Conservation (phyloP, 2,113 vertebrate genomes). For the Emydocephalus ijimae region DNA sequence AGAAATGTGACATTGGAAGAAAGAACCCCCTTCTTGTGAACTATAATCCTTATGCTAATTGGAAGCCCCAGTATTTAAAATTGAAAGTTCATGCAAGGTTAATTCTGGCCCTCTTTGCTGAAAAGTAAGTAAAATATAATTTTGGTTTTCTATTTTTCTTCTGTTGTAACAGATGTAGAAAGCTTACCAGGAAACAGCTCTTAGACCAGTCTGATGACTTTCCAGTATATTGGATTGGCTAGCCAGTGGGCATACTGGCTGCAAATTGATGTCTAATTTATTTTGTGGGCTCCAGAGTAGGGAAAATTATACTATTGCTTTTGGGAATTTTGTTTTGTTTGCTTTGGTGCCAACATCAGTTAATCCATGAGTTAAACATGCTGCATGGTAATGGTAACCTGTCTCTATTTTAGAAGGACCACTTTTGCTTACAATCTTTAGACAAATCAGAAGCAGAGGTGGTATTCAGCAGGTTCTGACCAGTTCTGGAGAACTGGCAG, state of each 20-base stretch:
- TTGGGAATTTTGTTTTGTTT: background rate
- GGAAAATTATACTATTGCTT: background rate
- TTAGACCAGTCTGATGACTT: background rate
- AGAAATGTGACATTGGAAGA: background rate
- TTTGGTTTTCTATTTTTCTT: background rate
- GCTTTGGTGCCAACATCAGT: background rate
- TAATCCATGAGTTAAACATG: background rate
- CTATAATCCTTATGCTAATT: background rate
- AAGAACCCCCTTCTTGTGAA: no score
- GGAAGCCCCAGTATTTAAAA: background rate
- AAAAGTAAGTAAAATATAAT: background rate
- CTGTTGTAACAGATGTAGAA: background rate
- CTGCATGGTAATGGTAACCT: background rate
- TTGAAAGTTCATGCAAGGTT: background rate
- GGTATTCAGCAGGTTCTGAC: no score
- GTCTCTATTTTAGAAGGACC: background rate
- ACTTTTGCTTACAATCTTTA: background rate
- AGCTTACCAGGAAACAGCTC: background rate
- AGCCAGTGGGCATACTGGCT: background rate
- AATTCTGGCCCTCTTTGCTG: background rate
- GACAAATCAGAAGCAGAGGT: background rate
- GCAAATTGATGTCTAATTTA: background rate
- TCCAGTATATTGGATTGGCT: background rate
- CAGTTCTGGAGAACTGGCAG: no score
- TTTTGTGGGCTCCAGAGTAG: background rate